phyloP scores from a whole-genome alignment of 2,797 vertebrate species.

The Bovichtus diacanthus region DNA sequence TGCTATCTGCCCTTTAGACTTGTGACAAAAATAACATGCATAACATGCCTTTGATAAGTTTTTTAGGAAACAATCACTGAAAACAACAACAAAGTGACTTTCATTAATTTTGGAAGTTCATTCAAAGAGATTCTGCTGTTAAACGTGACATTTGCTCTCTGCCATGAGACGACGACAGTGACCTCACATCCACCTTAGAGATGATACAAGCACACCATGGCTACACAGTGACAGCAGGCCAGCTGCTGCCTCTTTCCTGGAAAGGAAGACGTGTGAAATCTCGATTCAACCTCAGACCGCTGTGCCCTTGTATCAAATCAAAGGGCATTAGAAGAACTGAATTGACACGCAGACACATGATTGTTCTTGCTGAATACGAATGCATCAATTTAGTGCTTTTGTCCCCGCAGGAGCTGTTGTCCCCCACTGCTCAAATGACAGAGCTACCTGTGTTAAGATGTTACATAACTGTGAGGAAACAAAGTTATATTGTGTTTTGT shows the following conservation, averaged over 20 bases:
- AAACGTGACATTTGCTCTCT: constrained; percentile 41
- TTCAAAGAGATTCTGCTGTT: constrained; percentile 15
- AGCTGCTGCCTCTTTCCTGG: constrained; percentile 76
- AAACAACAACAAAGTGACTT: constrained; percentile 17
- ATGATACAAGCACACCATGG: constrained; percentile 48
- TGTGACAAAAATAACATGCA: constrained; percentile 14
- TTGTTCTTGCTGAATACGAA: constrained; percentile 58
- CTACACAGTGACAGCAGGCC: constrained; percentile 66
- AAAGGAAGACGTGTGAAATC: constrained; percentile 69
- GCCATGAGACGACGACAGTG: constrained; percentile 18
- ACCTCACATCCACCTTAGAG: constrained; percentile 55
- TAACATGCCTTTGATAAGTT: neutral
- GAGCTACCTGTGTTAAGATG: constrained; percentile 38
- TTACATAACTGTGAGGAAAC: constrained; percentile 52
- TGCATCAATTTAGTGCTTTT: constrained; percentile 58
- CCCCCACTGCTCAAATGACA: constrained; percentile 37
- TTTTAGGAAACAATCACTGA: constrained; percentile 5
- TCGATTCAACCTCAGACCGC: constrained; percentile 62
- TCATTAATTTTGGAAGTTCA: constrained; percentile 21
- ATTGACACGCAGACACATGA: constrained; percentile 41
- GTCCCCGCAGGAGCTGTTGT: constrained; percentile 41
- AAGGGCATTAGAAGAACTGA: constrained; percentile 63
- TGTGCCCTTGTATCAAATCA: constrained; percentile 72
- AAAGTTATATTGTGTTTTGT: constrained; percentile 28
- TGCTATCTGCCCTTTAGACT: constrained; percentile 6